phyloP scores from a whole-genome alignment of 2,888 invertebrate genomes.

The Lepas anatifera region DNA sequence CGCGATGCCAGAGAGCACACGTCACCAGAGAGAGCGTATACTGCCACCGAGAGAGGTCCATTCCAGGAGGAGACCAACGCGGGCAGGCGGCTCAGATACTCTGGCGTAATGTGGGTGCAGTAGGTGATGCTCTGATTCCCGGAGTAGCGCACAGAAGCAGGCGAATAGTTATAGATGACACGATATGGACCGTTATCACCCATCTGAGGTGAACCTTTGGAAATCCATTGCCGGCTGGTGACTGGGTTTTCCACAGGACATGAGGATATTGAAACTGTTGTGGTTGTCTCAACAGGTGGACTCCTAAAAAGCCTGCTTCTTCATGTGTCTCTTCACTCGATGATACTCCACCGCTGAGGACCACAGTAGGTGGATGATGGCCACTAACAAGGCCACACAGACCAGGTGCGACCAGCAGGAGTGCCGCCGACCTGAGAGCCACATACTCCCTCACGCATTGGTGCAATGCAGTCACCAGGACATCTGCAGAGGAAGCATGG shows the following conservation, averaged over 20 bases:
- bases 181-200: constrained; percentile 43
- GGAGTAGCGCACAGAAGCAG: constrained; percentile 39
- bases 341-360: not conserved
- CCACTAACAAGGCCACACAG: not conserved
- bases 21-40: constrained; percentile 76
- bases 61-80: constrained; percentile 75
- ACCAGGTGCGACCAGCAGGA: not conserved
- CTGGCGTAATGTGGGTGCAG: constrained; percentile 85
- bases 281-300: not conserved
- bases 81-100: constrained; percentile 76
- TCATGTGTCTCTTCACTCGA: not conserved
- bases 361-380: not conserved
- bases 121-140: constrained; percentile 80
- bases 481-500: no score
- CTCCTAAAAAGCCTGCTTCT: not conserved
- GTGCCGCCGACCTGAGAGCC: no score
- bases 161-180: constrained; percentile 76
- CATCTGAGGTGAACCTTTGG: constrained; percentile 22
- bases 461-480: no score
- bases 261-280: not conserved
- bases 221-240: not conserved
- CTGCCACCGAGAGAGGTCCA: constrained; percentile 72
- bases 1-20: constrained; percentile 61
- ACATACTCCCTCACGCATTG: no score
- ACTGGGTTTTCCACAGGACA: not conserved